These are phyloP conservation scores for Bombus sylvicola DNA, from an alignment of 1,140 invertebrate species.

Conservation along the genomic window DNA sequence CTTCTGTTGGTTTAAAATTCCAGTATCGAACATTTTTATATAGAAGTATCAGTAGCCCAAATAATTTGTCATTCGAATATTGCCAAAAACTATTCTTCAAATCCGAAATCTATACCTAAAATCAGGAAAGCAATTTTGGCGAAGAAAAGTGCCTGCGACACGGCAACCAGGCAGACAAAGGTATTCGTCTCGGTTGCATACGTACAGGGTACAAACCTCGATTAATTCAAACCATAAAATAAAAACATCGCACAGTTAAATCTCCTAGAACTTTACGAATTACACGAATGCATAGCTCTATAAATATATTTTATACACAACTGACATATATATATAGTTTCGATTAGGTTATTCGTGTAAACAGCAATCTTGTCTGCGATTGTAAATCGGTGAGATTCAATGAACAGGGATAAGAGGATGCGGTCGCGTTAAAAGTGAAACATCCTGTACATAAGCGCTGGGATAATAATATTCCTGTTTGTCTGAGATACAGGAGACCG, in stretches of 20 bases:
- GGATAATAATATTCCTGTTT: conserved; percentile 47
- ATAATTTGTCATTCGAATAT: too few species aligned
- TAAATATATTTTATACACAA: neutral
- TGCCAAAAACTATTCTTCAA: too few species aligned
- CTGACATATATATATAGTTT: neutral
- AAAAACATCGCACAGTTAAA: neutral
- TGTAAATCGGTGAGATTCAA: neutral
- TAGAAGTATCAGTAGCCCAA: too few species aligned
- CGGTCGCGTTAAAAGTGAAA: conserved; percentile 12
- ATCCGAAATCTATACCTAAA: too few species aligned
- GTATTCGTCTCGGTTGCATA: conserved; percentile 21
- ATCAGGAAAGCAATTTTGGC: too few species aligned
- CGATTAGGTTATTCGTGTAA: neutral
- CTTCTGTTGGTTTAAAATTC: too few species aligned
- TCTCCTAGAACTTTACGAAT: neutral
- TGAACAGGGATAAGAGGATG: neutral
- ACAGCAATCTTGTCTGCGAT: neutral
- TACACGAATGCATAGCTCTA: neutral
- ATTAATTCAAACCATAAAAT: neutral
- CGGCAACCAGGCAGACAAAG: conserved; percentile 7
- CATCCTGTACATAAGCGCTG: conserved; percentile 3
- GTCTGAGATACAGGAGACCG: conserved; percentile 31
- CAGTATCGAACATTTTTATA: too few species aligned
- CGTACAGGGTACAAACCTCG: neutral
- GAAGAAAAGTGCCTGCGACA: neutral